These are phyloP conservation scores for Gari tellinella DNA, from an alignment of 2,888 invertebrate species.

Conservation along the genomic window DNA sequence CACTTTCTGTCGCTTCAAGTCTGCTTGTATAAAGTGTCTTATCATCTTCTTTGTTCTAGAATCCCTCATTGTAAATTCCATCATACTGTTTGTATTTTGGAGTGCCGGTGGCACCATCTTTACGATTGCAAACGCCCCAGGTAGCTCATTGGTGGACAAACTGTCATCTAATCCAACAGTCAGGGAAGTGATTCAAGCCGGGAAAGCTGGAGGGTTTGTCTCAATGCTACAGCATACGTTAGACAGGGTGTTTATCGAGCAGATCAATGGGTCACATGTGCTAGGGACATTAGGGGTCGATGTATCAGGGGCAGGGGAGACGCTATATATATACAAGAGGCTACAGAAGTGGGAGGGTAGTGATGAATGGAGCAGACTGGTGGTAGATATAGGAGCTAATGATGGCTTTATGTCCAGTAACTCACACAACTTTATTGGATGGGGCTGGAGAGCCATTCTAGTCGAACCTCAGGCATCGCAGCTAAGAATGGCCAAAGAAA, in stretches of 20 bases:
- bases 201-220: slow-evolving; percentile 69
- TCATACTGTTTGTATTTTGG: slow-evolving; percentile 51
- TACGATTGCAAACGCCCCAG: slow-evolving; percentile 41
- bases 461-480: slow-evolving; percentile 75
- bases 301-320: slow-evolving; percentile 74
- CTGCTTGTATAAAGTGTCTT: background rate
- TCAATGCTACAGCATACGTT: slow-evolving; percentile 67
- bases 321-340: slow-evolving; percentile 65
- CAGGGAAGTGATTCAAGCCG: slow-evolving; percentile 50
- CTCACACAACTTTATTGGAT: slow-evolving; percentile 77
- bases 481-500: slow-evolving; percentile 65
- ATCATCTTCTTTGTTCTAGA: slow-evolving; percentile 54
- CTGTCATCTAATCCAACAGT: slow-evolving; percentile 44
- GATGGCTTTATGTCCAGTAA: slow-evolving; percentile 78
- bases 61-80: slow-evolving; percentile 62
- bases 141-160: slow-evolving; percentile 56
- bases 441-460: slow-evolving; percentile 77
- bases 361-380: slow-evolving; percentile 52
- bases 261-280: background rate
- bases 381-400: slow-evolving; percentile 79
- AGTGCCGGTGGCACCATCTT: slow-evolving; percentile 38
- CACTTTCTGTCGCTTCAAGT: too few species aligned
- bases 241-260: slow-evolving; percentile 67
- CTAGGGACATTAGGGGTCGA: slow-evolving; percentile 64
- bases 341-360: slow-evolving; percentile 47